These are phyloP conservation scores for Quiscalus mexicanus DNA, from an alignment of 2,113 vertebrate species.

Conservation along the genomic window DNA sequence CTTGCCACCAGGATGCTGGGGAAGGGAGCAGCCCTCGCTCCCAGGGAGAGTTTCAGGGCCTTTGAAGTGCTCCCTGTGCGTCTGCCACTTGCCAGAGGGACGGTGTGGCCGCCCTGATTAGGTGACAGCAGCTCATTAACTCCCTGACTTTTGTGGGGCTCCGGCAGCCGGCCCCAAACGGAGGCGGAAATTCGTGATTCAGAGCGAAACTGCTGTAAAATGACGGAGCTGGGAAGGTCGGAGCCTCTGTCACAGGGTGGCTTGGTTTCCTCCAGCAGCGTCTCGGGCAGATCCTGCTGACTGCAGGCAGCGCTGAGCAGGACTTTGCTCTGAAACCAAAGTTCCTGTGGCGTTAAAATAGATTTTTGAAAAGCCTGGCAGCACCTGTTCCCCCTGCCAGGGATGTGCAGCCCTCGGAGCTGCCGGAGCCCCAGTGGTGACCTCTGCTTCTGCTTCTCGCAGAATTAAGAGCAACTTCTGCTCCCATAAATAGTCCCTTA, in stretches of 20 bases:
- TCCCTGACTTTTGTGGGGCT: neutral
- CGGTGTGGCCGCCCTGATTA: neutral
- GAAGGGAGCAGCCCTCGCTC: constrained; percentile 51
- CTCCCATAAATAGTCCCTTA: constrained; percentile 51
- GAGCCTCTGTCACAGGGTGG: neutral
- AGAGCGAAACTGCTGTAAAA: neutral
- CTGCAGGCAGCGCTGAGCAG: neutral
- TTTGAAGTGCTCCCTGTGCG: constrained; percentile 32
- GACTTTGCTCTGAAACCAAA: neutral
- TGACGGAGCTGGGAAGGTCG: neutral
- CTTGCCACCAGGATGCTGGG: neutral
- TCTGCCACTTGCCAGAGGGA: neutral
- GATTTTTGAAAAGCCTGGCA: neutral
- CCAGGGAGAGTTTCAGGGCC: neutral
- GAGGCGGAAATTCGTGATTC: neutral
- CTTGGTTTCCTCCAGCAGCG: neutral
- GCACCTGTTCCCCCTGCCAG: neutral
- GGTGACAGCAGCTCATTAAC: constrained; percentile 1
- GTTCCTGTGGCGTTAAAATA: neutral
- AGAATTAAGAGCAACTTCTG: constrained; percentile 19
- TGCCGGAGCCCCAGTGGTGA: neutral
- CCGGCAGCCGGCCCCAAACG: neutral
- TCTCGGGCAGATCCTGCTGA: neutral
- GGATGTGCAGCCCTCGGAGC: neutral
- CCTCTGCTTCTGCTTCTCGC: neutral